These are phyloP conservation scores for Rhagoletis zephyria DNA, from an alignment of 1,140 invertebrate genomes.

Conservation along the genomic window DNA sequence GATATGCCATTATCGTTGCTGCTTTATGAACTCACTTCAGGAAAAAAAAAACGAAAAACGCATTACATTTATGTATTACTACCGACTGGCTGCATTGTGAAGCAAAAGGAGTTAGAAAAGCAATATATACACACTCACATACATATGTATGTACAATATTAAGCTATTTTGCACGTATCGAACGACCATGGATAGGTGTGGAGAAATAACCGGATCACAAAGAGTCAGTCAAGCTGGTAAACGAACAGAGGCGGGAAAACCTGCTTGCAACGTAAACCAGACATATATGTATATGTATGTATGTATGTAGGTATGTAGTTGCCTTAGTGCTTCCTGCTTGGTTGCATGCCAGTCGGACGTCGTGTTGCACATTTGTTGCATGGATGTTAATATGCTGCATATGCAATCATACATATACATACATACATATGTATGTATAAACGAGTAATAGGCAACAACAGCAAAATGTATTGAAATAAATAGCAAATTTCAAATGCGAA, in stretches of 20 bases:
- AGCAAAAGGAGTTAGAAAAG: not conserved
- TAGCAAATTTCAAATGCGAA: no score
- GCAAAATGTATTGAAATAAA: no score
- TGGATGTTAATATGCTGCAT: not conserved
- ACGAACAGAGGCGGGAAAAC: conserved; percentile 14
- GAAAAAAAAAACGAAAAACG: not conserved
- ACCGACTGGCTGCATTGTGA: not conserved
- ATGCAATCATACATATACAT: not conserved
- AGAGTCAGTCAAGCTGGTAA: conserved; percentile 28
- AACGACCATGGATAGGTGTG: not conserved
- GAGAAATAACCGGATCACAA: conserved; percentile 19
- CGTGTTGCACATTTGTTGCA: conserved; percentile 34
- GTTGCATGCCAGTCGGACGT: conserved; percentile 3
- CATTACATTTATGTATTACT: conserved; percentile 26
- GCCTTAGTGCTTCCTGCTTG: conserved; percentile 25
- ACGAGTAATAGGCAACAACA: not conserved
- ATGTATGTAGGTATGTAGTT: not conserved
- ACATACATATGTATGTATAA: not conserved
- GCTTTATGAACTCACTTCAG: not conserved
- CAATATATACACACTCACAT: not conserved
- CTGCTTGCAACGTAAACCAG: conserved; percentile 20
- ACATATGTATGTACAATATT: not conserved
- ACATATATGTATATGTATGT: not conserved
- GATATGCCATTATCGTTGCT: not conserved
- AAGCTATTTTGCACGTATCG: not conserved